Base-by-base conservation (phyloP, 2,797 vertebrate genomes). In the Synaphobranchus kaupii region DNA sequence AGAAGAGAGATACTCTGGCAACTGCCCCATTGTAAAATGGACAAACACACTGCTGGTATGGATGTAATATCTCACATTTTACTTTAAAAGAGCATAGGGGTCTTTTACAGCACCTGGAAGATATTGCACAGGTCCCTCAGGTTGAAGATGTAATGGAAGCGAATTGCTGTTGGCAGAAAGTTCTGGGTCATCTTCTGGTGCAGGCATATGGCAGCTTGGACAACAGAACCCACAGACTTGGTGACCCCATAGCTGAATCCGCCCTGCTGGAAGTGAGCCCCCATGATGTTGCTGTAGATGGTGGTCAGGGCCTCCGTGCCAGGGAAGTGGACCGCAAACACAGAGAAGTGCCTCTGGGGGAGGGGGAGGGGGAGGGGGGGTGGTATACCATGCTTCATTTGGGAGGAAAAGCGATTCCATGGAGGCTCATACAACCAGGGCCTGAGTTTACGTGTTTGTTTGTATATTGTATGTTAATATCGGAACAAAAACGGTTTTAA, bases 151-250 rank as follows among this genome's bases (percentile, higher is more conserved):
- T 96, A 97, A 93, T 95, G 96, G 89, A 98, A 97, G 90, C 94
- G 95, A 88, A 96, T 96, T 44, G 95, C 95, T 17, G 94, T 96
- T 22, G 94, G 95, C 39, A 97, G 94, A 91, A 98, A 97, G 93
- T 96, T 97, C 93, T 96, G 95, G n/a, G 92, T 95, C 94, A 96
- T 96, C 94, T 98, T 98, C 92, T 97, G 95, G 92, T 97, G 95
- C 86, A 99, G 94, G 93, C 92, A 96, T 90, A 96, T 95, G 58
- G 95, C 91, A 86, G 94, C 94, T 95, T 97, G 92, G 83, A 92
- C 85, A 25, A 96, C 90, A 15, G 92, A 95, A 63, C 92, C 94
- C 6, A 96, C 90, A 88, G 95, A 96, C 91, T 95, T 96, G 71
- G 95, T 94, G 84, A 97, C 95, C 0, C 94, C 95, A 0, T 94